Evolutionary conservation across 2,888 invertebrate species (phyloP).

Genomic region (Xestia sexstrigata): DNA sequence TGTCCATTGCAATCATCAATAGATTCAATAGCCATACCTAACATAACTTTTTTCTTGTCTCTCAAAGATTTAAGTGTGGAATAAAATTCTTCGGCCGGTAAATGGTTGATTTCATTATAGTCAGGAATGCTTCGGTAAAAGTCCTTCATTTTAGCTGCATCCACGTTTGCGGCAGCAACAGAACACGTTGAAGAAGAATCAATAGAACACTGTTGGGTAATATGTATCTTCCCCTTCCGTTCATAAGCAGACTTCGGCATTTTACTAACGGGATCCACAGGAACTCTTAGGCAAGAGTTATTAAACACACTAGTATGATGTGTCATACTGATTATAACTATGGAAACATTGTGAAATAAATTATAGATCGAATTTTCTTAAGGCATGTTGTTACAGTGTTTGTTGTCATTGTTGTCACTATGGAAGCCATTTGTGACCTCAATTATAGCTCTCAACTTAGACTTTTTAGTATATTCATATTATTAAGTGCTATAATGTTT

Average conservation of each 20-base stretch:
- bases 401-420: constrained; percentile 61
- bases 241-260: constrained; percentile 94
- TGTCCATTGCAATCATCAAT: constrained; percentile 75
- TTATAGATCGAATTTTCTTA: constrained; percentile 7
- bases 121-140: constrained; percentile 95
- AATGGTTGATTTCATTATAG: constrained; percentile 94
- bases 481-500: too few relatives aligned
- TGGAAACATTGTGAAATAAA: constrained; percentile 37
- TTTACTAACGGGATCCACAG: constrained; percentile 93
- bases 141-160: constrained; percentile 92
- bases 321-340: constrained; percentile 74
- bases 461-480: too few relatives aligned
- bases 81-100: constrained; percentile 94
- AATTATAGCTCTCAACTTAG: constrained; percentile 5
- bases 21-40: constrained; percentile 81
- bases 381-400: constrained; percentile 18
- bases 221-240: constrained; percentile 85
- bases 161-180: constrained; percentile 79
- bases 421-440: constrained; percentile 37
- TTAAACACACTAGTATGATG: constrained; percentile 92
- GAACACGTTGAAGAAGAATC: constrained; percentile 82
- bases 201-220: constrained; percentile 80
- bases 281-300: constrained; percentile 93
- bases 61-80: constrained; percentile 92
- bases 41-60: constrained; percentile 91